Conservation (phyloP, 2,113 vertebrate species). For the Anser brachyrhynchus region DNA sequence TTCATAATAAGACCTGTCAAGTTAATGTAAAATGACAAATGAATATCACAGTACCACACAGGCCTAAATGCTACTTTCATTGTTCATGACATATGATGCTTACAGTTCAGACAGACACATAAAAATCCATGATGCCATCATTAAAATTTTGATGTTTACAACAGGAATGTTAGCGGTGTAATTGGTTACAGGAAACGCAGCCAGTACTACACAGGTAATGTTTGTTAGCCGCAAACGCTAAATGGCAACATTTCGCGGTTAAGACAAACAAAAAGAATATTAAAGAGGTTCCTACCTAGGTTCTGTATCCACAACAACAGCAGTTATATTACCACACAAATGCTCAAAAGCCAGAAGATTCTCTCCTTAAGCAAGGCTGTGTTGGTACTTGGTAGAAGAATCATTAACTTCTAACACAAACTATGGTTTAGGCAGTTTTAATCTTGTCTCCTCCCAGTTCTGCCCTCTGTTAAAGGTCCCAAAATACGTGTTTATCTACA, state of each 20-base stretch:
- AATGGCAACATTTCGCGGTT: background rate
- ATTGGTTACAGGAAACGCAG: background rate
- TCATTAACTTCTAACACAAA: conserved; percentile 76
- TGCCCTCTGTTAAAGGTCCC: conserved; percentile 30
- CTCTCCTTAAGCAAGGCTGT: conserved; percentile 33
- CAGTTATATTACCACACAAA: background rate
- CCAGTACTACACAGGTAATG: background rate
- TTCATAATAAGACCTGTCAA: background rate
- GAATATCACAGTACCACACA: background rate
- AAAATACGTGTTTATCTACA: conserved; percentile 35
- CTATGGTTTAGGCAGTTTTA: conserved; percentile 26
- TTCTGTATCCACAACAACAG: conserved; percentile 11
- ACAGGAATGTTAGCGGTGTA: background rate
- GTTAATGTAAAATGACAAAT: background rate
- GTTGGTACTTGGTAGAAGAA: conserved; percentile 48
- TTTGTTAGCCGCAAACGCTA: background rate
- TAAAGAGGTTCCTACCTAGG: conserved; percentile 71
- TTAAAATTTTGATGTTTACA: background rate
- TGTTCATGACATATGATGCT: background rate
- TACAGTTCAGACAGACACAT: background rate
- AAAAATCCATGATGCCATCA: background rate
- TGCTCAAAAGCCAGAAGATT: background rate
- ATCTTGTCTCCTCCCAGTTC: conserved; percentile 56
- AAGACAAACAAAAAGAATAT: conserved; percentile 2
- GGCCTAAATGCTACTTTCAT: background rate